Evolutionary conservation across 2,888 invertebrate genomes (phyloP).

Genomic region (Caenorhabditis doughertyi): DNA sequence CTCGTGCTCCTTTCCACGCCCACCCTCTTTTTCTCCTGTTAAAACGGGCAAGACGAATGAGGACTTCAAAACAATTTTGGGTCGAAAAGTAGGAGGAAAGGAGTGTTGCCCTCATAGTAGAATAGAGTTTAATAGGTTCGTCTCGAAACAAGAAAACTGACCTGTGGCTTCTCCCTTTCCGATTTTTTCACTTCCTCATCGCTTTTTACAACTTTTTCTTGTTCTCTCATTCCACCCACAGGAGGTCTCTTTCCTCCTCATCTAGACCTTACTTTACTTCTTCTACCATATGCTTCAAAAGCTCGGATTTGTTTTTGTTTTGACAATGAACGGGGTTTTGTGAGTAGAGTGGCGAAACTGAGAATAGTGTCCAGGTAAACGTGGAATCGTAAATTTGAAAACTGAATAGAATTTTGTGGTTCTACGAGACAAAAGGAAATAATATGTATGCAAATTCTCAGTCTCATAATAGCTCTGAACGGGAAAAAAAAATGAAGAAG

Average conservation of each 20-base stretch:
- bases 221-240: conserved; percentile 12
- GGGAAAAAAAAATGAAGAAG: not conserved
- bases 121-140: conserved; percentile 40
- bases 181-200: conserved; percentile 54
- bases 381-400: conserved; percentile 14
- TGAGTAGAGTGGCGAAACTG: not conserved
- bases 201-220: conserved; percentile 30
- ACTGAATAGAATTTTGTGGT: conserved; percentile 16
- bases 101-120: conserved; percentile 16
- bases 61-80: conserved; percentile 46
- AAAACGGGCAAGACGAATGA: not conserved
- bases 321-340: conserved; percentile 8
- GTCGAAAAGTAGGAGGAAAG: not conserved
- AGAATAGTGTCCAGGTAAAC: conserved; percentile 34
- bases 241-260: not conserved
- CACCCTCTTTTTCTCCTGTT: conserved; percentile 17
- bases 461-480: conserved; percentile 27
- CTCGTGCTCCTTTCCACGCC: conserved; percentile 24
- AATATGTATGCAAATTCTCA: conserved; percentile 11
- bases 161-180: conserved; percentile 26
- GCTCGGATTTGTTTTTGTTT: conserved; percentile 30
- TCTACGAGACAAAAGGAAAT: conserved; percentile 15
- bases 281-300: conserved; percentile 24
- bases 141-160: conserved; percentile 13
- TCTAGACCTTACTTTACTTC: not conserved